Evolutionary conservation across 2,888 invertebrate species (phyloP).

Genomic region (Oeneis ivallda): DNA sequence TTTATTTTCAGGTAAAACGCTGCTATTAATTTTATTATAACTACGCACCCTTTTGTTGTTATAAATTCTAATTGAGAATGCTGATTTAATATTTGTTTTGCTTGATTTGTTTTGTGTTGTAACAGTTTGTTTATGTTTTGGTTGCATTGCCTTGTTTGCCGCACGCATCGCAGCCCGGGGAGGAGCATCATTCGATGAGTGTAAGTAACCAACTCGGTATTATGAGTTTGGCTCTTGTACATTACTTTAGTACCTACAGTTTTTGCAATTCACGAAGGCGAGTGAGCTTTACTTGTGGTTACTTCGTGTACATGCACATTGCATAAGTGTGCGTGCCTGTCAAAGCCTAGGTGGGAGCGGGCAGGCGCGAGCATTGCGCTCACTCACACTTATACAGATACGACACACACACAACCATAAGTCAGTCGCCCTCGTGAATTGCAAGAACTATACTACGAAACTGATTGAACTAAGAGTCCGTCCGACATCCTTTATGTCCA

Average conservation of each 20-base stretch:
- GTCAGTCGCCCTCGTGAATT: too few species aligned
- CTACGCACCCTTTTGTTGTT: conserved; percentile 2
- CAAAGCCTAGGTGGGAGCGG: too few species aligned
- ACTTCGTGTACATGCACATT: too few species aligned
- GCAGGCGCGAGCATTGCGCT: too few species aligned
- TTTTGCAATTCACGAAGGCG: too few species aligned
- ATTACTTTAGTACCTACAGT: too few species aligned
- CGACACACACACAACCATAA: too few species aligned
- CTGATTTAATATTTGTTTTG: conserved; percentile 27
- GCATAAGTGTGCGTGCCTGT: too few species aligned
- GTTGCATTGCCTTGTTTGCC: conserved; percentile 77
- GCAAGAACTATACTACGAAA: too few species aligned
- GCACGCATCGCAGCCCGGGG: conserved; percentile 80
- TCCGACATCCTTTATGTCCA: neutral
- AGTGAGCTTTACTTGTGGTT: too few species aligned
- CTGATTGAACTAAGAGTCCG: neutral
- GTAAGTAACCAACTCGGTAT: conserved; percentile 75
- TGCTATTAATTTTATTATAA: conserved; percentile 6
- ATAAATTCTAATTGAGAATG: conserved; percentile 19
- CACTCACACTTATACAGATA: too few species aligned
- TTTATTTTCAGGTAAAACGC: too few species aligned
- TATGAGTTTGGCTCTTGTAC: conserved; percentile 8
- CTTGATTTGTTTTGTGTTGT: conserved; percentile 63
- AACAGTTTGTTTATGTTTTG: conserved; percentile 72
- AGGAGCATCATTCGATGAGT: conserved; percentile 88